Evolutionary conservation across 2,113 vertebrate species (phyloP), one percentile per base, ranked within the genome.

Genomic region (Xenus cinereus): DNA sequence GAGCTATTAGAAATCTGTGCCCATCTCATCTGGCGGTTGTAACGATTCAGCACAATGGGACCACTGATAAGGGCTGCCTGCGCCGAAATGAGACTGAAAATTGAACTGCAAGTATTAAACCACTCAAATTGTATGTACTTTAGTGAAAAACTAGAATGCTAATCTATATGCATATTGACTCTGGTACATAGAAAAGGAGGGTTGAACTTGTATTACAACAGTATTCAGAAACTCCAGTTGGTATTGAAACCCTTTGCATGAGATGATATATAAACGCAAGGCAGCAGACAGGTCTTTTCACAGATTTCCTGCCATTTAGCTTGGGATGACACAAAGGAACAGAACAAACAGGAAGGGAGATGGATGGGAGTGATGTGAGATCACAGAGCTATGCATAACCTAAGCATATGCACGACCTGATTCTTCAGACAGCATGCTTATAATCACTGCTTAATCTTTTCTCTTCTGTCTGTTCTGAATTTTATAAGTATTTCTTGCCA

Each of bases 381-480:
- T 87, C 91, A 84, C 81, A 93, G 80, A 90, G 80, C 74, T 82
- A 7, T 41, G 94, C 74, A 57, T 21, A 72, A 69, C 89, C 35
- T 35, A 69, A 91, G 62, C 71, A 67, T 73, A 89, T 87, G 86
- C 94, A 94, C 69, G 13, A 81, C 77, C 87, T 84, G 62, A 89
- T 92, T 97, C 94, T 72, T 89, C 66, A 95, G 83, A 89, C 80
- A 95, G 77, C 22, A 6, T 24, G 50, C 27, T 92, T 76, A 76
- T 79, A 85, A 89, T 87, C 87, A 76, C 54, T 50, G 87, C 71
- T 43, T 89, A 69, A 91, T 95, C 87, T 79, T 76, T 43, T 48
- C 48, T 80, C 43, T 78, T 60, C 86, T 89, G 35, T 48, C 84
- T 87, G 48, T 62, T 90, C 32, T 82, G 43, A 91, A 82, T 81